Evolutionary conservation across 2,888 invertebrate genomes (phyloP).

Genomic region (Dolichomitus sp.): DNA sequence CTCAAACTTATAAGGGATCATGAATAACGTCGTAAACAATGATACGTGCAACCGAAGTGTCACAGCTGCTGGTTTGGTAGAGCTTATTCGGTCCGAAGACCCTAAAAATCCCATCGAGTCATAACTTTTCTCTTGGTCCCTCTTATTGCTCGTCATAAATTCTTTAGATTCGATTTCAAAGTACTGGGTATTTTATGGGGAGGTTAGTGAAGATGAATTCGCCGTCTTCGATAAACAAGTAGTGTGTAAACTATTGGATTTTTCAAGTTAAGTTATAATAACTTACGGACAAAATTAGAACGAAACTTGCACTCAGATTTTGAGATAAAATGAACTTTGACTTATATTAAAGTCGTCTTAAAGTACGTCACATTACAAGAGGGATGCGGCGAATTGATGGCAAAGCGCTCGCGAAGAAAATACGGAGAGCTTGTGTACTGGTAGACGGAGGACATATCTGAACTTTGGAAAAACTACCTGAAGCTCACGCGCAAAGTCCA

Average conservation of each 20-base stretch:
- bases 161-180: background rate
- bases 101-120: slow-evolving; percentile 42
- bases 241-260: background rate
- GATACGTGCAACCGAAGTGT: slow-evolving; percentile 17
- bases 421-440: too few relatives aligned
- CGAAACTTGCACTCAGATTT: too few relatives aligned
- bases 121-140: slow-evolving; percentile 35
- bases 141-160: slow-evolving; percentile 3
- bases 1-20: slow-evolving; percentile 7
- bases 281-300: background rate
- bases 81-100: slow-evolving; percentile 25
- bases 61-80: slow-evolving; percentile 37
- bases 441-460: too few relatives aligned
- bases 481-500: too few relatives aligned
- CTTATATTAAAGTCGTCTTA: too few relatives aligned
- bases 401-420: too few relatives aligned
- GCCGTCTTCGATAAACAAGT: background rate
- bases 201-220: background rate
- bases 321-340: too few relatives aligned
- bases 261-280: background rate
- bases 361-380: too few relatives aligned
- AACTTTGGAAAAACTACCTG: too few relatives aligned
- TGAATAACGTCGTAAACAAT: slow-evolving; percentile 56
- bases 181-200: background rate
- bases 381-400: too few relatives aligned